Percentiles rank a stretch among this genome's conserved stretches.
Evolutionary conservation across 2,797 vertebrate species (phyloP).

Genomic region (Periparus ater): DNA sequence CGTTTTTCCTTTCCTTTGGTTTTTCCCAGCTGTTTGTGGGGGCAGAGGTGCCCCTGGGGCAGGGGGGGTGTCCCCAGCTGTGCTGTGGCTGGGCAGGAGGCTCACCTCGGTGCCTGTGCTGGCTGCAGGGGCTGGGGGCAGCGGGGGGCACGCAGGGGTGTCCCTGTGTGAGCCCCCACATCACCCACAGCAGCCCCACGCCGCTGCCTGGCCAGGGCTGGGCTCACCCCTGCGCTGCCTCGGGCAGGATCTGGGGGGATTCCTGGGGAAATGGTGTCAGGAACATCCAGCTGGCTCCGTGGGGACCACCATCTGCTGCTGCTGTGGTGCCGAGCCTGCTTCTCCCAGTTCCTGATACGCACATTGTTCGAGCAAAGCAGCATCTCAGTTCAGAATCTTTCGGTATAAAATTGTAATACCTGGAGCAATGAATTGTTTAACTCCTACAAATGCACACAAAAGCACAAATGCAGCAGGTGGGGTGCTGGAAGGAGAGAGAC

Average conservation of each 20-base stretch:
- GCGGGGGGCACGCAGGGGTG: neutral
- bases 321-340: neutral
- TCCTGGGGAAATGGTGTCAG: no score
- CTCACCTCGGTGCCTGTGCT: accelerated
- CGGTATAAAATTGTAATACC: neutral
- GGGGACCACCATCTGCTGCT: neutral
- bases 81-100: neutral
- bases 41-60: neutral
- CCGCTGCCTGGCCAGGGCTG: neutral
- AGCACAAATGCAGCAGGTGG: neutral
- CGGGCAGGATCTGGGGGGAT: no score
- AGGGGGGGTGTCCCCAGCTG: neutral
- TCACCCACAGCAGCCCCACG: accelerated
- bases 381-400: neutral
- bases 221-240: no score
- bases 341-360: neutral
- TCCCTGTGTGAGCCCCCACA: accelerated
- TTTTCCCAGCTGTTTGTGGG: neutral
- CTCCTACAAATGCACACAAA: neutral
- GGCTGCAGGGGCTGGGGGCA: neutral
- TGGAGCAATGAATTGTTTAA: neutral
- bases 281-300: no score
- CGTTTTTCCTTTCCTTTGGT: neutral
- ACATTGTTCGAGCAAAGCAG: neutral
- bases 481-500: neutral